Base-by-base conservation (phyloP, 2,888 invertebrate genomes). In the Cerastoderma edule region DNA sequence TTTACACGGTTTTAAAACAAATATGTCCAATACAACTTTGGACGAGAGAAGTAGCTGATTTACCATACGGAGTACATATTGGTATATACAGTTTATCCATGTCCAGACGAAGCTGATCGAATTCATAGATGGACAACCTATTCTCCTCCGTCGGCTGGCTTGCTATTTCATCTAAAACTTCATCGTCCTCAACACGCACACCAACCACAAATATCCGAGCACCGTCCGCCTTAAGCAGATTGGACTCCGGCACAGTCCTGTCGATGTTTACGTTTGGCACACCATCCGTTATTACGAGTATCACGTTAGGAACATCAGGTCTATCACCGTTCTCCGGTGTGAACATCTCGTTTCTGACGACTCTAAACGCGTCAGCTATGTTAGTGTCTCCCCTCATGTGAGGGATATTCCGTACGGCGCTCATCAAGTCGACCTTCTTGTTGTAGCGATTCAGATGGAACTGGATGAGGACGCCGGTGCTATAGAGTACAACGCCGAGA, bases 271-370 rank as follows among this genome's bases (percentile, higher is more conserved):
- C 86, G 68, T 89, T 89, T 24, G 89, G 88, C 28, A 83, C 83
- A 1, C 91, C 91, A 74, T 90, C 90, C 39, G 91, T 89, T 46
- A 91, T 80, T 28, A 91, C 75, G 57, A 91, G 80, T 19, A 80
- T 88, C 33, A 88, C 72, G 73, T 90, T 89, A 24, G 77, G 78
- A 3, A 82, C 85, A 44, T 77, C 75, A 2, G 75, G 60, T 65
- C 89, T 74, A 72, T 90, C 90, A 6, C 90, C 90, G 48, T 83
- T 81, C 19, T 56, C 68, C 8, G 63, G 33, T 4, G 83, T 86
- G 70, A 88, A 89, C 84, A 89, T 87, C 30, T 81, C 68, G 6
- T 72, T 70, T 30, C 88, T 75, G 75, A 88, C 80, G 22, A 83
- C 74, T 2, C 80, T 68, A 10, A 91, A 70, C 32, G 85, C 89